These are phyloP conservation scores for Ctenoplectra terminalis DNA, from an alignment of 1,140 invertebrate genomes.

Conservation along the genomic window DNA sequence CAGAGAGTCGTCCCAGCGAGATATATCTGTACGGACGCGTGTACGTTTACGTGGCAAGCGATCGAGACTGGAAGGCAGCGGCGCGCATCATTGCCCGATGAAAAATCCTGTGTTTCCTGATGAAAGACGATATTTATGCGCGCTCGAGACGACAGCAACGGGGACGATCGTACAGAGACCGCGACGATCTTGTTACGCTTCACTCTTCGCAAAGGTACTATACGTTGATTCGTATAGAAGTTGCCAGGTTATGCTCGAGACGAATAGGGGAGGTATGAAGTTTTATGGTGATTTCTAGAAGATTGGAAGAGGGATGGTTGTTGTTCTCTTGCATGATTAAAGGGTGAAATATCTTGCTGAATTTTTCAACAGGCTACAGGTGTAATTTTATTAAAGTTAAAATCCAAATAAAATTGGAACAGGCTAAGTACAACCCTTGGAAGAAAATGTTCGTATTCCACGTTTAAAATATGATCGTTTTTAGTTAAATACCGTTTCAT, in stretches of 20 bases:
- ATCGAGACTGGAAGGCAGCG: slow-evolving; percentile 46
- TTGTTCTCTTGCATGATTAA: too few relatives aligned
- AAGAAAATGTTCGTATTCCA: too few relatives aligned
- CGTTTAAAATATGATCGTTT: too few relatives aligned
- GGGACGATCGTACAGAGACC: neutral
- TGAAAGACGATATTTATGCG: slow-evolving; percentile 67
- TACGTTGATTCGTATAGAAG: neutral
- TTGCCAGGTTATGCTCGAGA: neutral
- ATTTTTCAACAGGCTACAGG: too few relatives aligned
- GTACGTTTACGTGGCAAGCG: slow-evolving; percentile 63
- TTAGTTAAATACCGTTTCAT: too few relatives aligned
- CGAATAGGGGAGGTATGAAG: too few relatives aligned
- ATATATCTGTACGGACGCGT: slow-evolving; percentile 63
- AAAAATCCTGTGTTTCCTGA: slow-evolving; percentile 64
- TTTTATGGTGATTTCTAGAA: too few relatives aligned
- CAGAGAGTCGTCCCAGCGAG: slow-evolving; percentile 28
- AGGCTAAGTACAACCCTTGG: too few relatives aligned
- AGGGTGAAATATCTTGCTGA: too few relatives aligned
- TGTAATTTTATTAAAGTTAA: too few relatives aligned
- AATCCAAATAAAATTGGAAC: too few relatives aligned
- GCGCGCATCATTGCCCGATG: slow-evolving; percentile 61
- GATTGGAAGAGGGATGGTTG: too few relatives aligned
- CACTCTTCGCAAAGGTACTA: neutral
- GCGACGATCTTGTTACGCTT: neutral
- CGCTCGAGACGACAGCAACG: neutral